A percentile compares a stretch with the other conserved stretches of the same genome.
phyloP scores from a whole-genome alignment of 2,797 vertebrate genomes.

The Uromys caudimaculatus region DNA sequence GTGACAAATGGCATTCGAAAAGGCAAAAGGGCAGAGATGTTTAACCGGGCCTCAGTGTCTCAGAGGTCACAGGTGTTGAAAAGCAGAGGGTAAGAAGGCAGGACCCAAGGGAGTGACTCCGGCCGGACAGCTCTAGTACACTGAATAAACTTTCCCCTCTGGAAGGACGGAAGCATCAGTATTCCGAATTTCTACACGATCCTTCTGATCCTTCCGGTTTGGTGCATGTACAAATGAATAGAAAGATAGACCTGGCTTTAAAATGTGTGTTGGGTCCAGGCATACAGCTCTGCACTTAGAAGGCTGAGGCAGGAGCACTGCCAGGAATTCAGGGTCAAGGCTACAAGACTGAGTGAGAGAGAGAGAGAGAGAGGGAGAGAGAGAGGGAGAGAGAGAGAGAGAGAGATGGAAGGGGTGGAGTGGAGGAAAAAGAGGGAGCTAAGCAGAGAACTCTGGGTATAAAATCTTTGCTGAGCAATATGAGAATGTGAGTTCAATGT shows the following conservation, averaged over 20 bases:
- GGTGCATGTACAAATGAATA: not conserved
- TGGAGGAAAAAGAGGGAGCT: not conserved
- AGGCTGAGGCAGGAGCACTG: not conserved
- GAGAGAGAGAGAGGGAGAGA: no score
- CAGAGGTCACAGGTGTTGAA: not conserved
- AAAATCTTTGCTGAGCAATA: not conserved
- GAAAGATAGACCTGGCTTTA: constrained; percentile 1
- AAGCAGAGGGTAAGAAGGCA: not conserved
- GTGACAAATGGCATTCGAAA: constrained; percentile 35
- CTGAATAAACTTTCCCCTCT: constrained; percentile 7
- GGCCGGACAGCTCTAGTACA: constrained; percentile 3
- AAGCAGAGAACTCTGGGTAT: not conserved
- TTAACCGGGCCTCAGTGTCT: constrained; percentile 38
- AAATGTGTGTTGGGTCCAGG: not conserved
- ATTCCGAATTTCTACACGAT: constrained; percentile 26
- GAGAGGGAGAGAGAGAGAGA: no score
- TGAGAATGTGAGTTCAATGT: not conserved
- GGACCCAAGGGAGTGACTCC: not conserved
- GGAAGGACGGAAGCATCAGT: not conserved
- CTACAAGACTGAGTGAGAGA: not conserved
- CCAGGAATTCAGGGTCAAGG: not conserved
- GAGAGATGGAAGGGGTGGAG: no score
- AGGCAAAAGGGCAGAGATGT: constrained; percentile 20
- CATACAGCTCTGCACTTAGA: not conserved
- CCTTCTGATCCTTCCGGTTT: not conserved